These are phyloP conservation scores for Nyctalus aviator DNA, from an alignment of 2,797 vertebrate genomes.

Conservation along the genomic window DNA sequence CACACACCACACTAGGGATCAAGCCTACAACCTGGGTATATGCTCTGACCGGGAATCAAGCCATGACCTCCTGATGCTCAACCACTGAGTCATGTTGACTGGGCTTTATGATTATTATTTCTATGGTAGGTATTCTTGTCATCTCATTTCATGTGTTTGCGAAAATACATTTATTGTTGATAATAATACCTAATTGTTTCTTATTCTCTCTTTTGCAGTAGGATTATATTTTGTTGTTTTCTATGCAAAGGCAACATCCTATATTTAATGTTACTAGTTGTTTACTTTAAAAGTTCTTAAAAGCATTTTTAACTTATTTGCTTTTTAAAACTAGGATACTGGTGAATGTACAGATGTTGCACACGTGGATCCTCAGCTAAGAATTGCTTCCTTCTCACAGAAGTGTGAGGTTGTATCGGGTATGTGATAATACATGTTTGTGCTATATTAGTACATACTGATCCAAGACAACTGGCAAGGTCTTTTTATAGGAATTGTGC, in stretches of 20 bases:
- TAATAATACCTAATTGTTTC: neutral
- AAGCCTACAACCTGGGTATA: too few species aligned
- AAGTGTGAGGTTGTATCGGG: conserved; percentile 80
- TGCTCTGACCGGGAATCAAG: too few species aligned
- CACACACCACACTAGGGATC: too few species aligned
- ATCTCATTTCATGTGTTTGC: neutral
- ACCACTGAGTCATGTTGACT: too few species aligned
- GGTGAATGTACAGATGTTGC: conserved; percentile 78
- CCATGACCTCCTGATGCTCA: too few species aligned
- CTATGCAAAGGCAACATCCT: neutral
- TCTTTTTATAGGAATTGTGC: neutral
- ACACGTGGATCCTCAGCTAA: neutral
- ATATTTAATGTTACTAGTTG: neutral
- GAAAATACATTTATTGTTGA: neutral
- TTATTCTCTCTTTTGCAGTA: conserved; percentile 35
- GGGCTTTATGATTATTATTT: neutral
- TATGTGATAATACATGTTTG: conserved; percentile 4
- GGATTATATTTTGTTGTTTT: neutral
- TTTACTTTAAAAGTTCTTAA: conserved; percentile 62
- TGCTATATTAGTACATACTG: rapidly evolving
- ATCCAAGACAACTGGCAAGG: neutral
- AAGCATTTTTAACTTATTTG: neutral
- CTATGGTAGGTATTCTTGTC: neutral
- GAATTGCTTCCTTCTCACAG: neutral
- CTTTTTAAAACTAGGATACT: conserved; percentile 78